Conservation (phyloP, 1,140 invertebrate species). For the Antheraea pernyi region DNA sequence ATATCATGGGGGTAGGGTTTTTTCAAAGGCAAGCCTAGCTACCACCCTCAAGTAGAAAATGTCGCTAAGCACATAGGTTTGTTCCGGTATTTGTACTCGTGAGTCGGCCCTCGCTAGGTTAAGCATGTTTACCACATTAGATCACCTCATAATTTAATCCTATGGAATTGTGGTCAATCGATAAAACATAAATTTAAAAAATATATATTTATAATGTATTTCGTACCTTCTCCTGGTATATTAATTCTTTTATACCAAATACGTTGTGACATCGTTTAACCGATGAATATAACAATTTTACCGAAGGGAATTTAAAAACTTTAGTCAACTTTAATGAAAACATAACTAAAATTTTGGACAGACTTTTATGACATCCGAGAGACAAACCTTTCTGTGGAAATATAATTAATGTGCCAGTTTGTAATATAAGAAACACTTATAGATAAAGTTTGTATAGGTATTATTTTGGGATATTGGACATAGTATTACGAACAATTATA, state of each 20-base stretch:
- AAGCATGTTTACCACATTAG: too few species aligned
- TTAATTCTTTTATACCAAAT: constrained; percentile 55
- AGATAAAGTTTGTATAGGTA: neutral
- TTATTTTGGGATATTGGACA: too few species aligned
- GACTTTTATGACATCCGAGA: neutral
- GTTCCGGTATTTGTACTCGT: too few species aligned
- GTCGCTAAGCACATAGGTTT: too few species aligned
- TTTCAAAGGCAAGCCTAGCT: too few species aligned
- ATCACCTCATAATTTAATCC: too few species aligned
- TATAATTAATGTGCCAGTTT: neutral
- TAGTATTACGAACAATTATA: too few species aligned
- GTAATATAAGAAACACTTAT: neutral
- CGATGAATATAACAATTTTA: constrained; percentile 5
- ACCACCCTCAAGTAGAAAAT: too few species aligned
- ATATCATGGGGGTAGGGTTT: too few species aligned
- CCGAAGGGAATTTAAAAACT: neutral
- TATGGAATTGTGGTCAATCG: too few species aligned
- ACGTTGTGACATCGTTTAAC: constrained; percentile 42
- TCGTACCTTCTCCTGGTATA: constrained; percentile 51
- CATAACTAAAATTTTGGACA: constrained; percentile 16
- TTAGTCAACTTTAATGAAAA: constrained; percentile 6
- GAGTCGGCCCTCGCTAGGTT: too few species aligned
- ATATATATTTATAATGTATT: neutral
- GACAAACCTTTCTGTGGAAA: neutral
- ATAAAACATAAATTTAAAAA: too few species aligned